Evolutionary conservation across 2,888 invertebrate genomes (phyloP), one percentile per base, ranked within the genome.

Genomic region (Chrysodeixis includens): DNA sequence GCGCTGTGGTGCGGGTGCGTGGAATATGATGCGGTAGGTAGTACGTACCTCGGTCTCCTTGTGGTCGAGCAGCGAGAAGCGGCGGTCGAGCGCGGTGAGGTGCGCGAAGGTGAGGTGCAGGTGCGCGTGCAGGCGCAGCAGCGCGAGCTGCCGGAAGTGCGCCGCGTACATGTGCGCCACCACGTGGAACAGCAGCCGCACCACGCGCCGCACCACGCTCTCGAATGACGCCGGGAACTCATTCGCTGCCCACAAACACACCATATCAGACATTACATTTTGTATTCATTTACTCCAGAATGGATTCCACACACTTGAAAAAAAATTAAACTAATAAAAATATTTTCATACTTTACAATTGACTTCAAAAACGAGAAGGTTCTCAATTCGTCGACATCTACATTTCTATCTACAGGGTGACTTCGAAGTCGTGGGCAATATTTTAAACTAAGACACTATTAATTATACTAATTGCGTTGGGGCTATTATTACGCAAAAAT

Each of bases 61-160:
- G 89, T 98, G 97, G 92, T 99, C 99, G 87, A 99, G 98, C 90
- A 99, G 96, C 92, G 97, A 97, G 96, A 98, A 99, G 92, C 98
- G 97, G 91, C 97, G 92, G 91, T 97, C 97, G 85, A 97, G 95
- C 88, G 97, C 98, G 88, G 98, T 98, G 94, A 99, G 97, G 96
- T 99, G 99, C 94, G 98, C 98, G 96, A 99, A 99, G 86, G 99
- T 98, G 95, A 98, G 97, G 96, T 99, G 99, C 94, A 99, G 97
- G 95, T 99, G 99, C 90, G 98, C 97, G 96, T 99, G 99, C 92
- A 99, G 96, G 85, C 98, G 98, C 93, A 99, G 96, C 92, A 98
- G 96, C 90, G 98, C 98, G 87, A 99, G 97, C 96, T 99, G 98
- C 95, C 98, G 97, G 96, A 99, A 99, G 97, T 99, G 99, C 95